phyloP scores from a whole-genome alignment of 1,140 invertebrate species.

The Proales similis region DNA sequence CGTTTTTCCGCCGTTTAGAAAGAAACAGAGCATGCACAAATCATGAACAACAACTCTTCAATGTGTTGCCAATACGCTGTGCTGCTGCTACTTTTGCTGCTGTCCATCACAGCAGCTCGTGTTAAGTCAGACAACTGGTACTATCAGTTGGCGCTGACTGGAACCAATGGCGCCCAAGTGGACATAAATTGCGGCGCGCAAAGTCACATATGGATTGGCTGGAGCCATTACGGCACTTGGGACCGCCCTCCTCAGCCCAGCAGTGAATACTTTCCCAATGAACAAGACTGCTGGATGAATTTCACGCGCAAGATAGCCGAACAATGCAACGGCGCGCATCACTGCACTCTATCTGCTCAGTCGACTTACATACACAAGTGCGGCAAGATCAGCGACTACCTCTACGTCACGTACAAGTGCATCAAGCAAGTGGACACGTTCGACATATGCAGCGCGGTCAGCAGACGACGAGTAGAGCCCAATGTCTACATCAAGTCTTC shows the following conservation, averaged over 20 bases:
- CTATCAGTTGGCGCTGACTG: slow-evolving; percentile 23
- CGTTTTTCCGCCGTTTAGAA: too few species aligned
- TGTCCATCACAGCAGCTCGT: too few species aligned
- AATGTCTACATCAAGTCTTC: slow-evolving; percentile 32
- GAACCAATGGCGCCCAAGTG: slow-evolving; percentile 16
- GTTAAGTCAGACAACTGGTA: too few species aligned
- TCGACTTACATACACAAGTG: slow-evolving; percentile 32
- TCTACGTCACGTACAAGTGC: slow-evolving; percentile 31
- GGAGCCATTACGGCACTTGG: slow-evolving; percentile 23
- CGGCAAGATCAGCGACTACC: slow-evolving; percentile 13
- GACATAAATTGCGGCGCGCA: slow-evolving; percentile 4
- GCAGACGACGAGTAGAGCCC: neutral
- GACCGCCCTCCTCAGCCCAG: neutral
- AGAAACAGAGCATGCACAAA: too few species aligned
- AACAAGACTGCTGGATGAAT: slow-evolving; percentile 35
- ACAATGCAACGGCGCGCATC: slow-evolving; percentile 27
- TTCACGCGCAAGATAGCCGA: slow-evolving; percentile 37
- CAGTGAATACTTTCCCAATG: neutral
- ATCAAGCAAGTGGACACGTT: slow-evolving; percentile 16
- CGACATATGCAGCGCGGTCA: slow-evolving; percentile 10
- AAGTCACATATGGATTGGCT: slow-evolving; percentile 32
- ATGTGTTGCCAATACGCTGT: too few species aligned
- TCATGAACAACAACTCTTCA: too few species aligned
- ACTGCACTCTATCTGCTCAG: slow-evolving; percentile 9
- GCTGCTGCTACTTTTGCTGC: too few species aligned